phyloP scores from a whole-genome alignment of 2,797 vertebrate genomes.

The Mus spretus region DNA sequence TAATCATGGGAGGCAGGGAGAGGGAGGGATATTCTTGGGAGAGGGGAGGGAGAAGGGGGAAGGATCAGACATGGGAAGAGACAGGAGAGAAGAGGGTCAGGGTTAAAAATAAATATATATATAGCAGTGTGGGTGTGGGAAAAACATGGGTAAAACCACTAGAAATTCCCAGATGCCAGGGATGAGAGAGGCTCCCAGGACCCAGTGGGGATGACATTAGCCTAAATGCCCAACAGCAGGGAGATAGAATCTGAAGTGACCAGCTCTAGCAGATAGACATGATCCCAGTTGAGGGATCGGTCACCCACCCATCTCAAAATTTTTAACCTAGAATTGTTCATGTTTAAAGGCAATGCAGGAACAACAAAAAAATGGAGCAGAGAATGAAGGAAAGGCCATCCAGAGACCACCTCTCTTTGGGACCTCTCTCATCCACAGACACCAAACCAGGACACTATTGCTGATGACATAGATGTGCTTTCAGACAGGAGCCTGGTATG shows the following conservation, averaged over 20 bases:
- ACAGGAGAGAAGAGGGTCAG: neutral
- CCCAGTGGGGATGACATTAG: neutral
- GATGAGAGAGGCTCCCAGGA: neutral
- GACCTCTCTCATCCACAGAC: neutral
- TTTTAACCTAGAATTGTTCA: neutral
- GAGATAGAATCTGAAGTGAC: neutral
- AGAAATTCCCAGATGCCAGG: neutral
- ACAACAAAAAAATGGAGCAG: neutral
- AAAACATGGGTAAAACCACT: accelerated
- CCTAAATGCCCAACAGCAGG: neutral
- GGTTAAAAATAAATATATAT: neutral
- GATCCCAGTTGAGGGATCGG: no score
- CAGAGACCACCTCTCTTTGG: neutral
- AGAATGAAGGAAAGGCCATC: neutral
- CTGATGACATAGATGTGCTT: neutral
- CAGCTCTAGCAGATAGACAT: neutral
- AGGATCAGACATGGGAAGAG: neutral
- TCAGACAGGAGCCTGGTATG: neutral
- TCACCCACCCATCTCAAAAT: neutral
- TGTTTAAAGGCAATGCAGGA: neutral
- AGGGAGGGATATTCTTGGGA: neutral
- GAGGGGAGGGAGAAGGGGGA: neutral
- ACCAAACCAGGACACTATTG: neutral
- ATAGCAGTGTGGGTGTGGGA: neutral
- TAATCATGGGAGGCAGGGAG: neutral